Base-by-base conservation (phyloP, 2,888 invertebrate species). In the Habroteleia sp. region DNA sequence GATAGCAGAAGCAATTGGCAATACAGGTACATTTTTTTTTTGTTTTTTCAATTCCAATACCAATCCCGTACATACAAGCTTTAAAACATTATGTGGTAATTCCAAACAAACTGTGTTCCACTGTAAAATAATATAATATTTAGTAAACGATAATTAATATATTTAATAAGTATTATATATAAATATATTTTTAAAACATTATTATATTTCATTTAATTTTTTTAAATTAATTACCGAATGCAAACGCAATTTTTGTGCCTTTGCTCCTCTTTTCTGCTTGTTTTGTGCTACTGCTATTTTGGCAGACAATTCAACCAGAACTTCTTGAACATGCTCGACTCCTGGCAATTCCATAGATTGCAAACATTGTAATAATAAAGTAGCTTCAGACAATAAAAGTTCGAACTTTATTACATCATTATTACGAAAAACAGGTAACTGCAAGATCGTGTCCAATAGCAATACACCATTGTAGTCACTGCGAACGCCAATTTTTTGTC, bases 391-490 rank as follows among this genome's bases (percentile, higher is more conserved):
- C 65, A 96, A 90, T 58, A 96, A 92, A 79, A 97, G 91, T 89
- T 97, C 97, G 80, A 97, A 90, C 87, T 93, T 94, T 79, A 97
- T 93, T 81, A 92, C 89, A 85, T 95, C 95, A 82, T 96, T 95
- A 50, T 93, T 91, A 81, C 93, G 93, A 48, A 91, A 90, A 74
- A 96, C 91, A 48, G 96, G 94, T 74, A 94, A 93, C 89, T 97
- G 97, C 68, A 97, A 91, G 82, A 96, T 94, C 50, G 97, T 96
- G 86, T 97, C 96, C 81, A 97, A 90, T 65, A 97, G 90, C 52
- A 97, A 90, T 56, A 97, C 96, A 74, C 97, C 97, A 90, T 96
- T 97, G 89, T 97, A 95, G 89, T 97, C 97, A 60, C 95, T 94
- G 71, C 97, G 92, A 74, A 96, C 93, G 77, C 96, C 96, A 80